Percentiles rank a stretch among this genome's conserved stretches.
These are phyloP conservation scores for Tenualosa thibaudeaui DNA, from an alignment of 2,797 vertebrate species.

Conservation along the genomic window DNA sequence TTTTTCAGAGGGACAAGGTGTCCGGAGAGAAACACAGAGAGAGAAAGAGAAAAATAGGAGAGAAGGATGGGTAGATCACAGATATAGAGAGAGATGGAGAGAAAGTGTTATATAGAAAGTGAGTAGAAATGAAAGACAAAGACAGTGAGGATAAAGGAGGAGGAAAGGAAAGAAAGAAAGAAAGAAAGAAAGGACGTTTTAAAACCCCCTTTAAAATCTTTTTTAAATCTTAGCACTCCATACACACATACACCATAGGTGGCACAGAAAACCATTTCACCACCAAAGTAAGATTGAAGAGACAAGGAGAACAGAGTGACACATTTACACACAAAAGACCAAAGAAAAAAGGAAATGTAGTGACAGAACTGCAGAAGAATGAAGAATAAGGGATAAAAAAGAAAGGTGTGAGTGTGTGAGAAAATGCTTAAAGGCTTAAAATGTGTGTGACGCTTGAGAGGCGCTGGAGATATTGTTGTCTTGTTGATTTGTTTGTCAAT, in stretches of 20 bases:
- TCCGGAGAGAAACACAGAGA: background rate
- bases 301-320: background rate
- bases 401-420: conserved; percentile 2
- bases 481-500: background rate
- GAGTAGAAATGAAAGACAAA: background rate
- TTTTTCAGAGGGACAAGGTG: background rate
- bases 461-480: too few relatives aligned
- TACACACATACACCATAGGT: too few relatives aligned
- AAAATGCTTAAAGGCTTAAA: too few relatives aligned
- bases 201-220: too few relatives aligned
- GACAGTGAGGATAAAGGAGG: background rate
- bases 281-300: too few relatives aligned
- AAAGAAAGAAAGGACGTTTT: background rate
- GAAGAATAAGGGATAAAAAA: background rate
- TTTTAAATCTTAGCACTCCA: too few relatives aligned
- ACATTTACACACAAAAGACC: background rate
- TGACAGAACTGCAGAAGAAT: too few relatives aligned
- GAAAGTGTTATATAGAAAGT: background rate
- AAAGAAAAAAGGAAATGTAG: background rate
- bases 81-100: background rate
- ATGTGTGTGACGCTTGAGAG: too few relatives aligned
- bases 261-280: too few relatives aligned
- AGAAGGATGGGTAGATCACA: background rate
- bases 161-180: background rate
- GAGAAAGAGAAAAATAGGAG: background rate